phyloP scores from a whole-genome alignment of 2,888 invertebrate genomes.

The Dryobotodes eremita region DNA sequence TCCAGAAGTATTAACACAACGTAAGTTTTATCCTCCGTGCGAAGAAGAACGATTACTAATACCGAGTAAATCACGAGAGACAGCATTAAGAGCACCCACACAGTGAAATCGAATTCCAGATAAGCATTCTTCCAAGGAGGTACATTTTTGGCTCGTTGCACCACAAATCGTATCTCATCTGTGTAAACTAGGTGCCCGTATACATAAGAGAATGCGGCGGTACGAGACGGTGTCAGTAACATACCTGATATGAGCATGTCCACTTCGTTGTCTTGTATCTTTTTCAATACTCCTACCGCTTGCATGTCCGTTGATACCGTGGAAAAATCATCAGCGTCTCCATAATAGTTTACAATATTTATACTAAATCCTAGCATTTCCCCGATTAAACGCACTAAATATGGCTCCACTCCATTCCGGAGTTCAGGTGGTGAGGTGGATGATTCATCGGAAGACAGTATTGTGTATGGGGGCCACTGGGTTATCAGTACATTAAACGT shows the following conservation, averaged over 20 bases:
- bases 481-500: slow-evolving; percentile 71
- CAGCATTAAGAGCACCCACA: slow-evolving; percentile 61
- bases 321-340: slow-evolving; percentile 69
- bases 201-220: slow-evolving; percentile 49
- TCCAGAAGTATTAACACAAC: slow-evolving; percentile 47
- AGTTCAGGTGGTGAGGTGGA: slow-evolving; percentile 13
- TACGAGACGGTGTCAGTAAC: slow-evolving; percentile 50
- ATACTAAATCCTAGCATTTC: slow-evolving; percentile 73
- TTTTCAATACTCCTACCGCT: slow-evolving; percentile 68
- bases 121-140: slow-evolving; percentile 64
- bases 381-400: slow-evolving; percentile 72
- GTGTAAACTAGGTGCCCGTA: slow-evolving; percentile 51
- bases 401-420: slow-evolving; percentile 71
- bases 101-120: slow-evolving; percentile 56
- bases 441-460: slow-evolving; percentile 28
- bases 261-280: slow-evolving; percentile 52
- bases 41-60: slow-evolving; percentile 44
- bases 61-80: slow-evolving; percentile 45
- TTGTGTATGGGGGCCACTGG: slow-evolving; percentile 76
- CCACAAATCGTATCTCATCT: slow-evolving; percentile 59
- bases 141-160: slow-evolving; percentile 35
- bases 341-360: slow-evolving; percentile 68
- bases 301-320: slow-evolving; percentile 67
- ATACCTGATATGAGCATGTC: slow-evolving; percentile 55
- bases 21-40: slow-evolving; percentile 44